A percentile compares a stretch with the other conserved stretches of the same genome.
These are phyloP conservation scores for Pseudachorutes palmiensis DNA, from an alignment of 1,140 invertebrate species.

Conservation along the genomic window DNA sequence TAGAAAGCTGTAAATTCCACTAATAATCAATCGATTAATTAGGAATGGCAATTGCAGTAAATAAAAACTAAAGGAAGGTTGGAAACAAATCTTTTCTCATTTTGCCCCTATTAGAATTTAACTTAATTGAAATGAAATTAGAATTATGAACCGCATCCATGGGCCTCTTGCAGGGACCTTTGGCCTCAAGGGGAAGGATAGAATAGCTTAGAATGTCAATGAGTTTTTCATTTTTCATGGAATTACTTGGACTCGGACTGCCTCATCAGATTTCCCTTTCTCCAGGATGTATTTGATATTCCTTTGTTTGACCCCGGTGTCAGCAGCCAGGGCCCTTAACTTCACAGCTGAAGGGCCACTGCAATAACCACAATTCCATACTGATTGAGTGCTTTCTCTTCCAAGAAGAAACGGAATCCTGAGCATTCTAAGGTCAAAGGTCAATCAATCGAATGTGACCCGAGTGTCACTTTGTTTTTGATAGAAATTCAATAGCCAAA, in stretches of 20 bases:
- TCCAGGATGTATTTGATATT: neutral
- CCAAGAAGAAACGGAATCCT: neutral
- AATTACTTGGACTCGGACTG: conserved; percentile 6
- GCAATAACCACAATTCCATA: neutral
- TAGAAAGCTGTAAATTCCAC: no score
- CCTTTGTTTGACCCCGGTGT: neutral
- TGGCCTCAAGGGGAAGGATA: neutral
- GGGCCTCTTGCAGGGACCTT: neutral
- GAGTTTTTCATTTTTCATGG: neutral
- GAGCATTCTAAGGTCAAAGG: no score
- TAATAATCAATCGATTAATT: no score
- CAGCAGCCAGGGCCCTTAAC: neutral
- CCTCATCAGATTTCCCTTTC: neutral
- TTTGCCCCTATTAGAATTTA: no score
- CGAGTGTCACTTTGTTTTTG: no score
- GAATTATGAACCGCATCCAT: neutral
- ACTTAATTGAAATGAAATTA: no score
- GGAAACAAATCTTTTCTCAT: neutral
- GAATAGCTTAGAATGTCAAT: neutral
- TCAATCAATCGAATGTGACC: no score
- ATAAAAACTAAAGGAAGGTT: neutral
- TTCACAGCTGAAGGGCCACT: neutral
- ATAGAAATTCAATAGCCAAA: no score
- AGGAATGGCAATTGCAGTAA: no score
- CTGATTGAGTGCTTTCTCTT: neutral